Evolutionary conservation across 2,797 vertebrate species (phyloP), one percentile per base, ranked within the genome.

Genomic region (Gambelia wislizenii): DNA sequence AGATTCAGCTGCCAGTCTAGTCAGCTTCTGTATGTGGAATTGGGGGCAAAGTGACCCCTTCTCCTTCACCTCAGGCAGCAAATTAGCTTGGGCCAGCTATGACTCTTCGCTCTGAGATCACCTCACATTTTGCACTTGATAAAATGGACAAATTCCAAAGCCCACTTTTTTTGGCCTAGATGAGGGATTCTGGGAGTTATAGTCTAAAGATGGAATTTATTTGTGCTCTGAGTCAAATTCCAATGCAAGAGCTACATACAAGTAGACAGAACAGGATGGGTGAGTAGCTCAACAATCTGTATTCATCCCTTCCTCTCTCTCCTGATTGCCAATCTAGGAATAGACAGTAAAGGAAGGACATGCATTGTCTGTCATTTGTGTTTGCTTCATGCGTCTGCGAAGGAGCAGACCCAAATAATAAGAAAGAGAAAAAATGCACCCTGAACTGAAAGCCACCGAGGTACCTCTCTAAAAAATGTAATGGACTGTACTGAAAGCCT

Each of bases 401-500:
- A 85, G 95, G 87, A 90, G 89, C 91, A 95, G 93, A 92, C 64
- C 90, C 87, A 90, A 91, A 89, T 94, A 92, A 83, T 95, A 96
- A 96, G 96, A 95, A 52, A 79, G 47, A 13, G 12, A 6, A 13
- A 42, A 36, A n/a, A 75, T 2, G 33, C n/a, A 83, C 16, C 30
- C 27, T 91, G 94, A 85, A 92, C 85, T 14, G 64, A 96, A 96
- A 96, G 88, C 91, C 91, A 91, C 61, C 7, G 93, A 96, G 95
- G 86, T 95, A 94, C 92, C 95, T 96, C 95, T 97, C 96, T 96
- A 93, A 95, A 97, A 97, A 96, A 96, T 59, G 83, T 97, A 98
- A 97, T 97, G 94, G 92, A 96, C 95, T 97, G 95, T 94, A 92
- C 90, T 96, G 96, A 97, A 97, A 97, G 96, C 96, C 96, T 95